These are phyloP conservation scores for Sebastes goodei DNA, from an alignment of 2,797 vertebrate species.

Conservation along the genomic window DNA sequence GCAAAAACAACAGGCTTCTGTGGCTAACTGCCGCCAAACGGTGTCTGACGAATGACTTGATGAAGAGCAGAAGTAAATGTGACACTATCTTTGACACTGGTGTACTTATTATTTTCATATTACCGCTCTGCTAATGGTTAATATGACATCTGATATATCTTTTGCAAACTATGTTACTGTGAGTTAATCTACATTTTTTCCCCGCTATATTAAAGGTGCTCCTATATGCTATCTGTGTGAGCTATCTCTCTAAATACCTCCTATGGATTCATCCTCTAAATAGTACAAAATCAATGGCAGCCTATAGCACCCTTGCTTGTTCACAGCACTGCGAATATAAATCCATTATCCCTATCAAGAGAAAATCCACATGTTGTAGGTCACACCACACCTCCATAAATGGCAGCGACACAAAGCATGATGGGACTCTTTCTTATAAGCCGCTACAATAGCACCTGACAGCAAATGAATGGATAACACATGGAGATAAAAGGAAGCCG, in stretches of 20 bases:
- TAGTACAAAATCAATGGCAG: not conserved
- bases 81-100: not conserved
- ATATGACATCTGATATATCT: not conserved
- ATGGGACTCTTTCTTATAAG: not conserved
- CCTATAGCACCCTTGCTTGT: not conserved
- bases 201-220: not conserved
- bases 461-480: not conserved
- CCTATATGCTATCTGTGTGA: not conserved
- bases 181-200: not conserved
- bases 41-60: too few species aligned
- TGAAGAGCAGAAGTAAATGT: too few species aligned
- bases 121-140: not conserved
- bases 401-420: conserved; percentile 6
- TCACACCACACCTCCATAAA: not conserved
- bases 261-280: not conserved
- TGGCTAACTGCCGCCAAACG: too few species aligned
- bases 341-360: not conserved
- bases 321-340: not conserved
- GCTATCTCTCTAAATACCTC: not conserved
- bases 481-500: not conserved
- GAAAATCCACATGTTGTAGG: not conserved
- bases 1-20: too few species aligned
- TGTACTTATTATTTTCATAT: not conserved
- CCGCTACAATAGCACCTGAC: not conserved
- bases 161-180: not conserved